Percentiles rank a stretch among this genome's conserved stretches.
Conservation (phyloP, 2,113 vertebrate genomes). For the Stegostoma tigrinum region DNA sequence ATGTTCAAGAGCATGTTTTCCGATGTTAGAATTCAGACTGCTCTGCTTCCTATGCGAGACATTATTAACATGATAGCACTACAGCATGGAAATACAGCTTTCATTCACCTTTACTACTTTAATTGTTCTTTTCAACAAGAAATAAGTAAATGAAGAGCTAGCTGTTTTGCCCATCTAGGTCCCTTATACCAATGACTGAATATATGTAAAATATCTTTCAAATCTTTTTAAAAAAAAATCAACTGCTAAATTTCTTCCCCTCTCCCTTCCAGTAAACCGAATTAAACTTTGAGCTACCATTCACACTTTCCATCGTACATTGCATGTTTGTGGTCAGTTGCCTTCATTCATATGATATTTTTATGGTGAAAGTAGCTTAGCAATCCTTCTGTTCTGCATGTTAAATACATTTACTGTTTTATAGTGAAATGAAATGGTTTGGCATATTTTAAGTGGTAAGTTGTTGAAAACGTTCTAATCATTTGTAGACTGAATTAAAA, state of each 20-base stretch:
- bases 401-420: neutral
- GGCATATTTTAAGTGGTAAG: neutral
- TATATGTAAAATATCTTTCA: too few relatives aligned
- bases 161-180: too few relatives aligned
- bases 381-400: neutral
- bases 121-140: too few relatives aligned
- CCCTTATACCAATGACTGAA: too few relatives aligned
- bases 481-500: neutral
- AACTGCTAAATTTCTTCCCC: neutral
- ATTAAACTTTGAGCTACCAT: neutral
- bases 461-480: neutral
- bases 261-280: neutral
- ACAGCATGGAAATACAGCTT: too few relatives aligned
- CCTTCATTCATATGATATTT: neutral
- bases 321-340: neutral
- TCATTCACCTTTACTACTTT: too few relatives aligned
- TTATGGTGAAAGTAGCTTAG: neutral
- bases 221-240: too few relatives aligned
- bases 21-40: too few relatives aligned
- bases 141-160: too few relatives aligned
- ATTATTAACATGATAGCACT: too few relatives aligned
- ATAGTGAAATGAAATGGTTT: neutral
- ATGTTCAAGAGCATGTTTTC: neutral
- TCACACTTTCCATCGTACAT: neutral
- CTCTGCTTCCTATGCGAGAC: too few relatives aligned